A percentile compares a stretch with the other conserved stretches of the same genome.
phyloP scores from a whole-genome alignment of 64 coral and sea anemone species.

The Actinia equina region DNA sequence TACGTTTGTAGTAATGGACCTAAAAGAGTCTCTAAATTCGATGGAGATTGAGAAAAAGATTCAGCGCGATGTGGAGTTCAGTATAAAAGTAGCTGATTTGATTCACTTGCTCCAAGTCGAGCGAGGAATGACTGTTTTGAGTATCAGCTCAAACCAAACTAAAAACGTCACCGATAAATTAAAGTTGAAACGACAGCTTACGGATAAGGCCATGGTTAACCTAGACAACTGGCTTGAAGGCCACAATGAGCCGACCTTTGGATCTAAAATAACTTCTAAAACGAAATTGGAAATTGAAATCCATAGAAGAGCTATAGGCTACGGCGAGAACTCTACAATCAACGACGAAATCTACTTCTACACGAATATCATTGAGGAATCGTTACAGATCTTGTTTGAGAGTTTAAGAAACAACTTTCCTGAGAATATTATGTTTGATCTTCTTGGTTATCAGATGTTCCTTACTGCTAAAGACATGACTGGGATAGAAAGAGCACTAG shows the following conservation, averaged over 20 bases:
- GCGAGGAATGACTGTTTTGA: constrained; percentile 55
- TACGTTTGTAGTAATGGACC: not conserved
- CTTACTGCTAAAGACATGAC: constrained; percentile 48
- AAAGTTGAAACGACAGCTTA: not conserved
- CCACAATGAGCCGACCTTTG: not conserved
- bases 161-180: not conserved
- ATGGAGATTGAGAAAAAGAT: not conserved
- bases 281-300: not conserved
- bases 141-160: constrained; percentile 49
- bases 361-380: constrained; percentile 15
- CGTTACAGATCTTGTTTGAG: constrained; percentile 27
- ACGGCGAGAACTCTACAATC: constrained; percentile 20
- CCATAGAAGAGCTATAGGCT: not conserved
- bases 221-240: not conserved
- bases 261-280: not conserved
- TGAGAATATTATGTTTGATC: constrained; percentile 20
- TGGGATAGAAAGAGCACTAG: constrained; percentile 49
- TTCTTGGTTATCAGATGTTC: constrained; percentile 57
- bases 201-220: not conserved
- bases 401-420: not conserved
- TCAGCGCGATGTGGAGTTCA: not conserved
- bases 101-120: constrained; percentile 75
- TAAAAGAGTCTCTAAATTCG: not conserved
- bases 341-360: constrained; percentile 43
- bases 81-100: constrained; percentile 48